Percentiles rank a stretch among this genome's conserved stretches.
Evolutionary conservation across 1,140 invertebrate species (phyloP).

Genomic region (Zaprionus vittiger): DNA sequence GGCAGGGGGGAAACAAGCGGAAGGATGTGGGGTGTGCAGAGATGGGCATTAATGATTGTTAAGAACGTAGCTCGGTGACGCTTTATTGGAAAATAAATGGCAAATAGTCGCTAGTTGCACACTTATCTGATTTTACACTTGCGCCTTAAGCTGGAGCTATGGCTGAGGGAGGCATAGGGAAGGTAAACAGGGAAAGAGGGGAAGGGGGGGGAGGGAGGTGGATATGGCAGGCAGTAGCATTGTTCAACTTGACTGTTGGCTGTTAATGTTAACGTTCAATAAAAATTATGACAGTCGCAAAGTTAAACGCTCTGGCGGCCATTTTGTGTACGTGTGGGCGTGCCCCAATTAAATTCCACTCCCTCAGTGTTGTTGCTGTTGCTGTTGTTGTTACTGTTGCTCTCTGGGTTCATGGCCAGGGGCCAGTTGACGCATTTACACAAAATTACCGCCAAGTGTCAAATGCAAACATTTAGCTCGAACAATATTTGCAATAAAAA

Average conservation of each 20-base stretch:
- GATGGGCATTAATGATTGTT: slow-evolving; percentile 55
- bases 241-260: slow-evolving; percentile 33
- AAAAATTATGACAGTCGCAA: slow-evolving; percentile 78
- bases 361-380: not conserved
- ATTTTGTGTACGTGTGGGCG: slow-evolving; percentile 45
- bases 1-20: not conserved
- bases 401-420: slow-evolving; percentile 36
- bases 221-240: slow-evolving; percentile 1
- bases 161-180: not conserved
- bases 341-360: slow-evolving; percentile 40
- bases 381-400: not conserved
- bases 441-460: slow-evolving; percentile 81
- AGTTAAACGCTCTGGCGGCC: slow-evolving; percentile 67
- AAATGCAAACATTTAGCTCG: slow-evolving; percentile 76
- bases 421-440: slow-evolving; percentile 78
- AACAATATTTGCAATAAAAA: slow-evolving; percentile 80
- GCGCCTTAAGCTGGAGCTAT: slow-evolving; percentile 8
- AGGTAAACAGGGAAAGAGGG: not conserved
- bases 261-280: slow-evolving; percentile 64
- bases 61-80: slow-evolving; percentile 59
- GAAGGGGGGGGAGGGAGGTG: not conserved
- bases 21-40: not conserved
- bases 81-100: slow-evolving; percentile 82
- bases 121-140: slow-evolving; percentile 81
- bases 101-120: slow-evolving; percentile 66